Evolutionary conservation across 2,113 vertebrate species (phyloP).

Genomic region (Procapra przewalskii): DNA sequence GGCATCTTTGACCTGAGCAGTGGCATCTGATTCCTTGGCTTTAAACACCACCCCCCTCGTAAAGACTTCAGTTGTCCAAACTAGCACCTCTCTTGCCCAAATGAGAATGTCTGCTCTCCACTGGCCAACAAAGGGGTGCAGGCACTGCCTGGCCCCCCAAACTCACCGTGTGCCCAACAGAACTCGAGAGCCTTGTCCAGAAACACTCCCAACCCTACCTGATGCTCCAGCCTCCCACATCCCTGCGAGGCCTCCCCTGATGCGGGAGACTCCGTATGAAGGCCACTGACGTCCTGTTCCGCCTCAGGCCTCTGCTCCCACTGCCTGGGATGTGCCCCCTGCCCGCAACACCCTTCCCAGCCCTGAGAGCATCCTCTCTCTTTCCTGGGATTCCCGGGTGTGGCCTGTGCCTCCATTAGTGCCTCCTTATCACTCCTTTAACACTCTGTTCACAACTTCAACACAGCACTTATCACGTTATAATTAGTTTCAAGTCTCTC

Average conservation of each 20-base stretch:
- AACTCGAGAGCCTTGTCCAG: neutral
- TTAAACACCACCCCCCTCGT: neutral
- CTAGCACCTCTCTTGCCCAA: neutral
- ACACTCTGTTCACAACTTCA: neutral
- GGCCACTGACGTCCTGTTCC: neutral
- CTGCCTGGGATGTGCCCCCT: neutral
- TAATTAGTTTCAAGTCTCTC: neutral
- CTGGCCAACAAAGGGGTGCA: neutral
- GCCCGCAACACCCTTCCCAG: neutral
- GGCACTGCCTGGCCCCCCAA: too few relatives aligned
- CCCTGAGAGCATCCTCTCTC: neutral
- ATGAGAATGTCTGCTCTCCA: neutral
- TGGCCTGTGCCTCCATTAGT: neutral
- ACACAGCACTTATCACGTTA: accelerated
- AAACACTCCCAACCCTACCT: neutral
- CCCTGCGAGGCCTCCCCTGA: neutral
- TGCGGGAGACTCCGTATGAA: neutral
- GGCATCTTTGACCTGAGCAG: neutral
- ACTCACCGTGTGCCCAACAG: neutral
- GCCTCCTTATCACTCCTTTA: neutral
- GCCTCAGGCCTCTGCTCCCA: neutral
- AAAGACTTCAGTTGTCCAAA: neutral
- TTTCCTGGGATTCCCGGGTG: neutral
- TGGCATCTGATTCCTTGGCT: neutral
- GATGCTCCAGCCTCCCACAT: neutral